A percentile compares a stretch with the other conserved stretches of the same genome.
Conservation (phyloP, 2,113 vertebrate species). For the Elephas maximus region DNA sequence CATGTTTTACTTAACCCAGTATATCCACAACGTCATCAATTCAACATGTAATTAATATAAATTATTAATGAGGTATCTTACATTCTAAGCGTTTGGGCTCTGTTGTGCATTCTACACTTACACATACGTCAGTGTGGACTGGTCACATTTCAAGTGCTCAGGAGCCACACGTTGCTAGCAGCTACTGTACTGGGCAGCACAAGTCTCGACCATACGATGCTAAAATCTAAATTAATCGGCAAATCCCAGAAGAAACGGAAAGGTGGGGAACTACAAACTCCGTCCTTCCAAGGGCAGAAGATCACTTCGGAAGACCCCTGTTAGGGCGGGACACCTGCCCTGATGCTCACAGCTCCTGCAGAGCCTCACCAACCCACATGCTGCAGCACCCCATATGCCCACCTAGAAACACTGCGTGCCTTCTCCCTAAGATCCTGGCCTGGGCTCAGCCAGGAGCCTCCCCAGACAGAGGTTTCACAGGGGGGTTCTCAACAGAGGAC, state of each 20-base stretch:
- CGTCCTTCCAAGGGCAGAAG: background rate
- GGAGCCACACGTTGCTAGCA: background rate
- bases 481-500: background rate
- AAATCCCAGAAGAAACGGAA: constrained; percentile 15
- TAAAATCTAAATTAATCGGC: background rate
- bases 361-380: background rate
- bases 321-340: background rate
- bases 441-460: background rate
- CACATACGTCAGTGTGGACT: background rate
- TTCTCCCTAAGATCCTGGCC: background rate
- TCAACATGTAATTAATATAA: background rate
- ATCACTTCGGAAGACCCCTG: background rate
- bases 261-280: background rate
- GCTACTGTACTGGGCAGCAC: background rate
- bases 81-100: background rate
- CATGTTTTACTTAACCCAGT: background rate
- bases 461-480: background rate
- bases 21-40: background rate
- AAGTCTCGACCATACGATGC: background rate
- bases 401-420: background rate
- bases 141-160: background rate
- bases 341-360: background rate
- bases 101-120: background rate
- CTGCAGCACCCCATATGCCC: background rate
- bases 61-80: background rate